Evolutionary conservation across 2,888 invertebrate species (phyloP).

Genomic region (Itoplectis maculator): DNA sequence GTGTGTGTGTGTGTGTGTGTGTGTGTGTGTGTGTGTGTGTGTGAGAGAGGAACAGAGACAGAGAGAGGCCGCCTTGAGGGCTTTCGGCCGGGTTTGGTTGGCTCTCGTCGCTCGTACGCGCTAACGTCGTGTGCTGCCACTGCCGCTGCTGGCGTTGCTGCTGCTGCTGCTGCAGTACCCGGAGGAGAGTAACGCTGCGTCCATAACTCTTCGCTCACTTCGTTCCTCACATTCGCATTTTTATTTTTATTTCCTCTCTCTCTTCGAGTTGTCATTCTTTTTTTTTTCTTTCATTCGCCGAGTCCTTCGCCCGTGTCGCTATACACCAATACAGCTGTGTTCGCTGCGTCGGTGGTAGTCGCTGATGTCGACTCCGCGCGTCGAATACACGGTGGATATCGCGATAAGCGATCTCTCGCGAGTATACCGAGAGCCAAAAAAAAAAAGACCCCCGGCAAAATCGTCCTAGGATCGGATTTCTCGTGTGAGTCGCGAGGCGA

Average conservation of each 20-base stretch:
- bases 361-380: neutral
- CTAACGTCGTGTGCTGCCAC: conserved; percentile 5
- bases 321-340: no score
- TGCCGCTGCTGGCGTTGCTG: neutral
- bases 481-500: conserved; percentile 15
- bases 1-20: no score
- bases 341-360: neutral
- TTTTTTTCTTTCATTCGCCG: neutral
- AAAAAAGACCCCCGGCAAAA: neutral
- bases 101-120: conserved; percentile 1
- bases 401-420: conserved; percentile 17
- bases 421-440: neutral
- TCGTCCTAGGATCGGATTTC: conserved; percentile 31
- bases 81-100: conserved; percentile 35
- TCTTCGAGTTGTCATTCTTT: neutral
- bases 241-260: neutral
- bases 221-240: neutral
- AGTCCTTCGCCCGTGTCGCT: neutral
- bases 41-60: no score
- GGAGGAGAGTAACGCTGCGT: conserved; percentile 55
- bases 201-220: conserved; percentile 75
- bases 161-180: conserved; percentile 4
- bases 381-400: conserved; percentile 8
- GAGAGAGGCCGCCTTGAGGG: conserved; percentile 22
- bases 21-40: no score